Base-by-base conservation (phyloP, 1,140 invertebrate species). In the Macrobrachium rosenbergii region DNA sequence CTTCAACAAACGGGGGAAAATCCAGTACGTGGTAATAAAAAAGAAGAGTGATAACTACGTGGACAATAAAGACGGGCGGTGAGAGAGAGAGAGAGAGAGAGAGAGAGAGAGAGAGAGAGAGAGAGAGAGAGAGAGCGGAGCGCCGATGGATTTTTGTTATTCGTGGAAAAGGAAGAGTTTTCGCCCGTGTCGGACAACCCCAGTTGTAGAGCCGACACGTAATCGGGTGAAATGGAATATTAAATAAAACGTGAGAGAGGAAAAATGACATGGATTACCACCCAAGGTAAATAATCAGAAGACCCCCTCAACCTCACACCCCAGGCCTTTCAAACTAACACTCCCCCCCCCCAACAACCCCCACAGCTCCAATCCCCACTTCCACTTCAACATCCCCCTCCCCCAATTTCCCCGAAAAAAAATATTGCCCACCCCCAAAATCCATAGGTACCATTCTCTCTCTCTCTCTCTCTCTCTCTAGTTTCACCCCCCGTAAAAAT, bases 171-270 rank as follows among this genome's bases (percentile, higher is more conserved):
- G 28, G 28, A 37, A 37, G 28, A 37, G 28, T 37, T 37, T 37
- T 37, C 28, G 28, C 28, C 28, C 28, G 28, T 37, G 28, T 37
- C 28, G 28, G 28, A 37, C 28, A 37, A 37, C 28, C 28, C 28
- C 28, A 37, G 28, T 37, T 37, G 28, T 37, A 37, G 76, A 85
- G 83, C 83, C 76, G 76, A 23, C 23, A 28, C 28, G 83, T 85
- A 85, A 85, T 85, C 83, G 76, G 23, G 83, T 19, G 28, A 85
- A 85, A 85, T 85, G 83, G 83, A 85, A 85, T 85, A 85, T 85
- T 85, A 85, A 85, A 85, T 85, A 85, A 76, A 37, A 85, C 83
- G 83, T 85, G 83, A 85, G 83, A n/a, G 37, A 64, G 75, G 60
- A 85, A 85, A 85, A 84, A 84, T 84, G 83, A 78, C 28, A 52